A percentile compares a stretch with the other conserved stretches of the same genome.
phyloP scores from a whole-genome alignment of 2,113 vertebrate species.

The Athene cunicularia region DNA sequence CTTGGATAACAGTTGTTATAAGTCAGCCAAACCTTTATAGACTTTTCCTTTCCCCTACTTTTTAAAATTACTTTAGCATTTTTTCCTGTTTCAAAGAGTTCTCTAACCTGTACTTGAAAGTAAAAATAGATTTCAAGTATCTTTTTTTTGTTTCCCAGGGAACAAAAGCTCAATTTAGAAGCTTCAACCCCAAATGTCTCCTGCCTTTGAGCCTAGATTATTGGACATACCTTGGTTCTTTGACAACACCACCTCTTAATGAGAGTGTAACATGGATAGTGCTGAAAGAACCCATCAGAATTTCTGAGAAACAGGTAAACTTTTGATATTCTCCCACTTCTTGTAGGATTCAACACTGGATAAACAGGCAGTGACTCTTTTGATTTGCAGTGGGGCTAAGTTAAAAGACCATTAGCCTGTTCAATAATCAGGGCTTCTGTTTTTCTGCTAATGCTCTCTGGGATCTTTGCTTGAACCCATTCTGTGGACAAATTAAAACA shows the following conservation, averaged over 20 bases:
- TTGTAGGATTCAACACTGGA: not conserved
- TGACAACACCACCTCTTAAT: conserved; percentile 92
- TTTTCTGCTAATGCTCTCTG: not conserved
- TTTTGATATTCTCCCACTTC: not conserved
- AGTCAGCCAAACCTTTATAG: not conserved
- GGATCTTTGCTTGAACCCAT: not conserved
- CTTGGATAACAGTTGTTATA: not conserved
- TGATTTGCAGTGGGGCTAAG: not conserved
- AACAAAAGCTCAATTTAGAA: conserved; percentile 85
- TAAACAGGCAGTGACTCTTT: not conserved
- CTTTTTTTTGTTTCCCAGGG: conserved; percentile 71
- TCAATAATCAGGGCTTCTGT: not conserved
- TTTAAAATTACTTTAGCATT: not conserved
- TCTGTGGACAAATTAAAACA: not conserved
- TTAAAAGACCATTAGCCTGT: not conserved
- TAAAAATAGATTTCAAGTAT: not conserved
- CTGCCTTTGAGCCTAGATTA: conserved; percentile 89
- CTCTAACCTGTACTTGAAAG: not conserved
- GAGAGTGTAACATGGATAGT: conserved; percentile 96
- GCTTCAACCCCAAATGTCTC: conserved; percentile 92
- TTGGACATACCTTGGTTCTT: conserved; percentile 94
- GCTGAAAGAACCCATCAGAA: conserved; percentile 86
- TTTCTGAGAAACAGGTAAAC: conserved; percentile 92
- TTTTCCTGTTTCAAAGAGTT: not conserved
- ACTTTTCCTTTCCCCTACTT: not conserved